Conservation (phyloP, 2,888 invertebrate species). For the Leucophenga montana region DNA sequence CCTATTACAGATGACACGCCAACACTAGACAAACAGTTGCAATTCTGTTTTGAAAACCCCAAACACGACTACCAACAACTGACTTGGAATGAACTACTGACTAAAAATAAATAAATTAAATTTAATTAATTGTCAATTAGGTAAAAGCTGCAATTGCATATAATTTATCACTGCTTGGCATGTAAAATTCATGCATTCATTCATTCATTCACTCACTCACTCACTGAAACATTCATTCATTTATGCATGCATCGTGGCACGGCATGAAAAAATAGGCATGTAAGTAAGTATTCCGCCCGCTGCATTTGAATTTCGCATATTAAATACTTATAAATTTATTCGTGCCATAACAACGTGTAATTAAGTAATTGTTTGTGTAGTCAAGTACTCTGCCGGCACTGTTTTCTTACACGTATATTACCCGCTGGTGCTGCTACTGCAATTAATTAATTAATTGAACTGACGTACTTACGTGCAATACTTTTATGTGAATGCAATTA, state of each 20-base stretch:
- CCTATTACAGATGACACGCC: conserved; percentile 12
- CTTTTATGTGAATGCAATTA: conserved; percentile 28
- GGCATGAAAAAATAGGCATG: not conserved
- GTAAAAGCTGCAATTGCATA: conserved; percentile 35
- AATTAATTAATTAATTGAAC: conserved; percentile 28
- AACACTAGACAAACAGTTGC: conserved; percentile 9
- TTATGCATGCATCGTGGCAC: not conserved
- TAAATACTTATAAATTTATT: conserved; percentile 10
- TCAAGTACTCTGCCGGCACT: not conserved
- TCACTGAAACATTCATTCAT: not conserved
- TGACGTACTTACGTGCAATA: conserved; percentile 1
- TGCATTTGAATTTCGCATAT: conserved; percentile 6
- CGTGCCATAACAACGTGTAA: conserved; percentile 26
- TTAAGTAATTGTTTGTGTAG: conserved; percentile 16
- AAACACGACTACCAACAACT: not conserved
- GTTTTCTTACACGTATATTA: not conserved
- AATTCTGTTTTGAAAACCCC: not conserved
- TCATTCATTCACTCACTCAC: conserved; percentile 1
- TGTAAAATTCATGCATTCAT: not conserved
- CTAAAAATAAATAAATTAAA: conserved; percentile 2
- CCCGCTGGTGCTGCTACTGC: conserved; percentile 3
- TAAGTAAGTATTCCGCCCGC: not conserved
- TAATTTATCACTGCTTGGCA: conserved; percentile 19
- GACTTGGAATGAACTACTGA: not conserved
- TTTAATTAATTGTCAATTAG: conserved; percentile 39